Base-by-base conservation (phyloP, 2,888 invertebrate species). In the Omphaloscelis lunosa region DNA sequence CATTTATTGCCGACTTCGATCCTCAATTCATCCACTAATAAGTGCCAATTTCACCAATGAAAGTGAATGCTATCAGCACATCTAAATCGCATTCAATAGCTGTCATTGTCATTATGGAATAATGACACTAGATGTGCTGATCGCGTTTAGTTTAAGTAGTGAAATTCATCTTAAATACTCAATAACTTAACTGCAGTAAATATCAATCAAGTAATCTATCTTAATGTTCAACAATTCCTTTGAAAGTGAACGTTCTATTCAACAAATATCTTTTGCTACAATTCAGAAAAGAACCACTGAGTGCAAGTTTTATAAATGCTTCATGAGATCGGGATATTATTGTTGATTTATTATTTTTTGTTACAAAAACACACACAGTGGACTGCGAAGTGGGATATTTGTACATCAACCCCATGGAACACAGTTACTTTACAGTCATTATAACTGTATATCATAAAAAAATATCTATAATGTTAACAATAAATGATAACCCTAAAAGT, bases 241-340 rank as follows among this genome's bases (percentile, higher is more conserved):
- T 12, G 11, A 71, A 77, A 80, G 5, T 75, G 23, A 67, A 68
- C 45, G n/a, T 34, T 66, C 23, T 11, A 70, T 86, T 75, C 51
- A 39, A 73, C 58, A 71, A 74, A 78, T 71, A 71, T 71, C 63
- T 66, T 83, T 77, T 77, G 63, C 75, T 59, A 61, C 63, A 68
- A 74, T 83, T 77, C 80, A 77, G 56, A 77, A 80, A 70, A 29
- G 0, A n/a, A 34, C 75, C 83, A 85, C 62, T 74, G 59, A 74
- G 75, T 48, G 45, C 71, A 63, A 72, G 45, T 72, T 71, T 59
- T 53, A 75, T 66, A 51, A 80, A 75, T 75, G 41, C 29, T 80
- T 69, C 15, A 59, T 53, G 17, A 45, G 20, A 59, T 68, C 45
- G 51, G n/a, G 23, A 58, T 68, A 53, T 82, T 59, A 53, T 63